phyloP scores from a whole-genome alignment of 2,113 vertebrate genomes.

The Cyprinodon tularosa region DNA sequence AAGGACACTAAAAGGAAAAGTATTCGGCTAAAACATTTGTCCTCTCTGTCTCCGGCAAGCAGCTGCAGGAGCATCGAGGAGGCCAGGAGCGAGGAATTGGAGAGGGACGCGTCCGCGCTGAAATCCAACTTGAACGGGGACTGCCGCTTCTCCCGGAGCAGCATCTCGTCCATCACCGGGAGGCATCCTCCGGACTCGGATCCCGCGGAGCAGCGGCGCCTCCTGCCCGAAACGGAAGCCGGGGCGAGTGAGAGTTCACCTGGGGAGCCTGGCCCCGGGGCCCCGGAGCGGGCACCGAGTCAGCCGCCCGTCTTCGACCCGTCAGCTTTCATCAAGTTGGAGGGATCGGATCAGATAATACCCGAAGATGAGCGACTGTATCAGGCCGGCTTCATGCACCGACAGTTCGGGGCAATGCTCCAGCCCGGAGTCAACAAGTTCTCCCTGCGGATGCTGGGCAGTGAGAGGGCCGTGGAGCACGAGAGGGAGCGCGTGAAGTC shows the following conservation, averaged over 20 bases:
- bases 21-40: constrained; percentile 89
- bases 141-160: constrained; percentile 91
- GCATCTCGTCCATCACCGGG: constrained; percentile 91
- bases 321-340: constrained; percentile 89
- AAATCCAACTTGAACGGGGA: constrained; percentile 95
- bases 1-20: constrained; percentile 91
- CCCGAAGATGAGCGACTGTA: constrained; percentile 90
- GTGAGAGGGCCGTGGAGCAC: constrained; percentile 96
- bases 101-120: constrained; percentile 79
- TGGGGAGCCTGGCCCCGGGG: constrained; percentile 79
- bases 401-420: constrained; percentile 96
- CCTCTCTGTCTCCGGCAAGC: constrained; percentile 80
- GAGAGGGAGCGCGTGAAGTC: constrained; percentile 97
- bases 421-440: constrained; percentile 99
- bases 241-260: constrained; percentile 76
- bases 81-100: constrained; percentile 78
- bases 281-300: constrained; percentile 68
- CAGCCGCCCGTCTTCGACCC: constrained; percentile 76
- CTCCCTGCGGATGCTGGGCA: constrained; percentile 98
- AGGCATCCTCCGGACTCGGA: constrained; percentile 84
- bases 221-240: constrained; percentile 89
- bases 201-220: constrained; percentile 87
- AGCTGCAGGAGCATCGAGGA: constrained; percentile 77
- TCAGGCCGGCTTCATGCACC: constrained; percentile 95
- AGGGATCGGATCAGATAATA: constrained; percentile 87